These are phyloP conservation scores for Bombus pascuorum DNA, from an alignment of 1,140 invertebrate genomes.

Conservation along the genomic window DNA sequence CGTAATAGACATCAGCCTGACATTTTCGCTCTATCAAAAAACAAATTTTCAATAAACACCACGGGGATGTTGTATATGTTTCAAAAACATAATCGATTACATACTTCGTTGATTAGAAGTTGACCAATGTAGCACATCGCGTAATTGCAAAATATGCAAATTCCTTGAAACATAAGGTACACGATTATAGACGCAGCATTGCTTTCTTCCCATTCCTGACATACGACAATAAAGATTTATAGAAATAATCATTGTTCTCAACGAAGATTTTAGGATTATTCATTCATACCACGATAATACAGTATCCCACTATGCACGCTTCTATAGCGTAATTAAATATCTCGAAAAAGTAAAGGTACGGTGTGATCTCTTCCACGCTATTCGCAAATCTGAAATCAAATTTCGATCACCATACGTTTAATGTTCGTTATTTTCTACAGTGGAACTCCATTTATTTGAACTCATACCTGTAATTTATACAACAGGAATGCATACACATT, in stretches of 20 bases:
- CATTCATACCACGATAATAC: background rate
- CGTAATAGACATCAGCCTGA: constrained; percentile 50
- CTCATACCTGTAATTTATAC: no score
- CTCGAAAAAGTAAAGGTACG: background rate
- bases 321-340: background rate
- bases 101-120: constrained; percentile 60
- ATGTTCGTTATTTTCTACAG: no score
- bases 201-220: constrained; percentile 1
- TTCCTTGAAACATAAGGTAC: no score
- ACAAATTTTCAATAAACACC: background rate
- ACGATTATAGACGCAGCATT: background rate
- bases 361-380: background rate
- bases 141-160: background rate
- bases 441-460: no score
- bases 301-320: background rate
- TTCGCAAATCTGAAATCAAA: background rate
- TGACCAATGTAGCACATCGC: constrained; percentile 60
- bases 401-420: background rate
- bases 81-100: background rate
- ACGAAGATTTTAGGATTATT: background rate
- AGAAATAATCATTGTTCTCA: background rate
- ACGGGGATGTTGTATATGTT: no score
- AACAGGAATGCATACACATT: no score
- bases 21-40: constrained; percentile 40
- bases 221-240: background rate